phyloP scores from a whole-genome alignment of 2,797 vertebrate species.

The Sebastiscus albofasciatus region DNA sequence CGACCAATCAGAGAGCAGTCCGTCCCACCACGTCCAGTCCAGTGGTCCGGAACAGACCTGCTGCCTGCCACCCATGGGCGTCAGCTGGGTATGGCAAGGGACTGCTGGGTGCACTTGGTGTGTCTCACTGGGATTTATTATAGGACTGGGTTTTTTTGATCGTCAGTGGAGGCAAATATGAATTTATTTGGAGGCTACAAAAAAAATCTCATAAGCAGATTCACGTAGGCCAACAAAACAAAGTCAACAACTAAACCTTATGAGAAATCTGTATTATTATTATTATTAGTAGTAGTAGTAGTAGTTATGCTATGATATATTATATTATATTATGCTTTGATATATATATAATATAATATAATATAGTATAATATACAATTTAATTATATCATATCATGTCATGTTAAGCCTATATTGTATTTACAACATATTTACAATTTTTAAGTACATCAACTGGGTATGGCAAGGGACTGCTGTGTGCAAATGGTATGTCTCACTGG shows the following conservation, averaged over 20 bases:
- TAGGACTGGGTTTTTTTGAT: background rate
- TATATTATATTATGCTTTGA: background rate
- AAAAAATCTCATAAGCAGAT: background rate
- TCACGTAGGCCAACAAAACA: background rate
- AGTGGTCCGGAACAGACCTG: conserved; percentile 54
- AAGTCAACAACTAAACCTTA: background rate
- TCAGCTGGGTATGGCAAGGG: conserved; percentile 54
- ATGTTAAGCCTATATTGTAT: background rate
- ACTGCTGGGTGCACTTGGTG: background rate
- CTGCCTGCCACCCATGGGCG: conserved; percentile 73
- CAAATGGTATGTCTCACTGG: too few species aligned
- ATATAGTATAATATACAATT: too few species aligned
- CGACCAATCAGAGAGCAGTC: conserved; percentile 74
- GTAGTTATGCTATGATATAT: background rate
- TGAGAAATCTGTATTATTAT: background rate
- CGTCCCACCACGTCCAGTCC: conserved; percentile 19
- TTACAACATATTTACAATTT: background rate
- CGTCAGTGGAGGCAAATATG: background rate
- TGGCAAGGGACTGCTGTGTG: too few species aligned
- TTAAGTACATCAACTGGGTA: background rate
- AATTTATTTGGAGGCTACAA: background rate
- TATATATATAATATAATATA: too few species aligned
- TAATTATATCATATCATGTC: background rate
- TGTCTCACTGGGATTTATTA: background rate
- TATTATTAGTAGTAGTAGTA: too few species aligned